These are phyloP conservation scores for Fregata magnificens DNA, from an alignment of 2,113 vertebrate genomes.

Conservation along the genomic window DNA sequence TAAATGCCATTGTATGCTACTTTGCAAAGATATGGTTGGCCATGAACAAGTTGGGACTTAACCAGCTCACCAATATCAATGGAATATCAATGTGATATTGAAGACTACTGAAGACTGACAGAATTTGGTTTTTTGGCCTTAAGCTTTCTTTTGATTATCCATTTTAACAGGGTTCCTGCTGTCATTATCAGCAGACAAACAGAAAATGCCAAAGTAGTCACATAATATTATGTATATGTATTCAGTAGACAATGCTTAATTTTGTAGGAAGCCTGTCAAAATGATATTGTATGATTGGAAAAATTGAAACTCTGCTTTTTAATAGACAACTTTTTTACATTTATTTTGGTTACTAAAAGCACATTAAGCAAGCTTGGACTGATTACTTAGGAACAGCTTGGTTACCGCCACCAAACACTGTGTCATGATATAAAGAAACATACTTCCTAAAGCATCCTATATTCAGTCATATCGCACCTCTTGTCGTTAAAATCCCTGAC, in stretches of 20 bases:
- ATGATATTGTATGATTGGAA: fast-evolving
- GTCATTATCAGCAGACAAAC: not conserved
- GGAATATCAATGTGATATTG: not conserved
- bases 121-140: not conserved
- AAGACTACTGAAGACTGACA: not conserved
- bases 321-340: not conserved
- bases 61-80: not conserved
- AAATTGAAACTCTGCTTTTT: not conserved
- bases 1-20: not conserved
- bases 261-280: not conserved
- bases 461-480: not conserved
- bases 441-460: not conserved
- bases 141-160: not conserved
- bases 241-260: not conserved
- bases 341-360: not conserved
- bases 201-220: not conserved
- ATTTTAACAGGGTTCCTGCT: not conserved
- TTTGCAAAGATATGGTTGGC: not conserved
- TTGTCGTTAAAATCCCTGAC: not conserved
- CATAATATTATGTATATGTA: not conserved
- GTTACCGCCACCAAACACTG: not conserved
- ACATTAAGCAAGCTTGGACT: not conserved
- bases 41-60: not conserved
- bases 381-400: not conserved
- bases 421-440: not conserved